These are phyloP conservation scores for Selene dorsalis DNA, from an alignment of 2,797 vertebrate species.

Conservation along the genomic window DNA sequence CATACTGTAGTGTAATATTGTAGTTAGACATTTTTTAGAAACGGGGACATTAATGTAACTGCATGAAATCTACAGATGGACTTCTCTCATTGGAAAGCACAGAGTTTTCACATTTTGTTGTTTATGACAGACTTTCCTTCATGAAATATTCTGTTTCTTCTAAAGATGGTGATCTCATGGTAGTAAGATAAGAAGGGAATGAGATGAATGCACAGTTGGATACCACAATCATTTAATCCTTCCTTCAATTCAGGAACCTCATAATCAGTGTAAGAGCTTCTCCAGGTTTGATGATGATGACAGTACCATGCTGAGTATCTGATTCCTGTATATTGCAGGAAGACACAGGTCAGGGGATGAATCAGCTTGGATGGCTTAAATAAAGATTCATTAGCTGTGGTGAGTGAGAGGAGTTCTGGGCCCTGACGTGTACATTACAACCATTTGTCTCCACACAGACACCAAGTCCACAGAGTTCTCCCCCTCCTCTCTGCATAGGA, in stretches of 20 bases:
- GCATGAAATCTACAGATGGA: not conserved
- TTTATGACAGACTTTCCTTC: not conserved
- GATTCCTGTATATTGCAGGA: not conserved
- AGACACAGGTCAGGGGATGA: not conserved
- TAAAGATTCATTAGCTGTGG: not conserved
- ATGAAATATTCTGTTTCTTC: not conserved
- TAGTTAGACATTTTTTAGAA: not conserved
- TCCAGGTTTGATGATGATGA: conserved; percentile 3
- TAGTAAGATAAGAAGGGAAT: not conserved
- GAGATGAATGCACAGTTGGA: too few relatives aligned
- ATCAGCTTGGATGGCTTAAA: conserved; percentile 7
- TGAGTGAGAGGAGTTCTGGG: conserved; percentile 17
- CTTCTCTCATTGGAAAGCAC: not conserved
- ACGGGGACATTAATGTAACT: not conserved
- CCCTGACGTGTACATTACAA: conserved; percentile 7
- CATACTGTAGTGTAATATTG: not conserved
- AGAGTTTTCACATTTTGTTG: not conserved
- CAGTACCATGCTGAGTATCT: not conserved
- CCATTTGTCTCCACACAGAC: conserved; percentile 4
- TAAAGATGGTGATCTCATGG: not conserved
- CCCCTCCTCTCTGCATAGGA: not conserved
- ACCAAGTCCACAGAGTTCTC: not conserved
- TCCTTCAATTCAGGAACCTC: not conserved
- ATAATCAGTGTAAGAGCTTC: not conserved
- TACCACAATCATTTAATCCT: not conserved